These are phyloP conservation scores for Chionomys nivalis DNA, from an alignment of 2,113 vertebrate genomes.

Conservation along the genomic window DNA sequence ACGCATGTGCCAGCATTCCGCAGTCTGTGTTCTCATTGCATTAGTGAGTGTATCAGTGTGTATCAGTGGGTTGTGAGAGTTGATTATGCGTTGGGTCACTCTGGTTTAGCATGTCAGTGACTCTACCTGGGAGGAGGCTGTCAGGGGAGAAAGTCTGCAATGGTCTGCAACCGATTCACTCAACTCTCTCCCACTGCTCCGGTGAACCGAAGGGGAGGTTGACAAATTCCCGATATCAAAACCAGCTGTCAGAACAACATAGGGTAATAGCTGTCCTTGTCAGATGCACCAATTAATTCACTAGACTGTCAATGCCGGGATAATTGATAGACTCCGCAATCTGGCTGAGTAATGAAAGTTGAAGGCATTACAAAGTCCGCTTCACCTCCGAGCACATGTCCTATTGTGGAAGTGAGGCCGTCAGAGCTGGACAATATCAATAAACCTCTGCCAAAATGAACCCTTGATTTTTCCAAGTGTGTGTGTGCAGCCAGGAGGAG, in stretches of 20 bases:
- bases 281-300: conserved; percentile 87
- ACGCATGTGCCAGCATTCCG: conserved; percentile 21
- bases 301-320: conserved; percentile 82
- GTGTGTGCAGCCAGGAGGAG: neutral
- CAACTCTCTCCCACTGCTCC: conserved; percentile 81
- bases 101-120: conserved; percentile 52
- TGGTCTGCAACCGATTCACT: conserved; percentile 63
- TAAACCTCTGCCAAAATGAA: conserved; percentile 50
- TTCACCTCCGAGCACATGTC: conserved; percentile 70
- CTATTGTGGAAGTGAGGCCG: conserved; percentile 63
- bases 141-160: neutral
- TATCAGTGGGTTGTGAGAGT: conserved; percentile 51
- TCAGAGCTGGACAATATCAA: neutral
- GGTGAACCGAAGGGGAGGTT: conserved; percentile 84
- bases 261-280: conserved; percentile 89
- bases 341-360: conserved; percentile 86
- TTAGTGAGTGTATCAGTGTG: conserved; percentile 11
- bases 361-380: conserved; percentile 78
- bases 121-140: conserved; percentile 76
- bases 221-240: conserved; percentile 90
- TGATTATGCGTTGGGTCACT: conserved; percentile 43
- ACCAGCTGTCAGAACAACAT: conserved; percentile 88
- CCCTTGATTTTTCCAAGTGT: conserved; percentile 33
- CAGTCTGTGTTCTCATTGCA: conserved; percentile 51
- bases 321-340: conserved; percentile 90